These are phyloP conservation scores for Gambusia affinis DNA, from an alignment of 2,113 vertebrate species.

Conservation along the genomic window DNA sequence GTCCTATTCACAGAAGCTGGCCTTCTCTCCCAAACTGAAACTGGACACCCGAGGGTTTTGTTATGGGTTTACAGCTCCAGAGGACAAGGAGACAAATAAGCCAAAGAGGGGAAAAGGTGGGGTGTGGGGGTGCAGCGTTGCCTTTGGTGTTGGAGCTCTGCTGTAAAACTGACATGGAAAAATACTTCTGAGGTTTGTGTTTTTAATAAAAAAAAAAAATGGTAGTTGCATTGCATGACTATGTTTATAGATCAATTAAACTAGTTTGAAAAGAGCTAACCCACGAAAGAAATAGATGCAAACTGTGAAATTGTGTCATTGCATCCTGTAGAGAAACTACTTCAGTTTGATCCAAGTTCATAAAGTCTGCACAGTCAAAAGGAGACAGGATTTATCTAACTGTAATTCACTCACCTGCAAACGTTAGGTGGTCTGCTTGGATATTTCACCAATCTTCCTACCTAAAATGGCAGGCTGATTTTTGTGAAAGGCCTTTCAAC, in stretches of 20 bases:
- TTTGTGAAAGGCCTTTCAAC: no score
- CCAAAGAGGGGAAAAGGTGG: not conserved
- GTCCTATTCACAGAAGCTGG: conserved; percentile 68
- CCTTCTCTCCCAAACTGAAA: conserved; percentile 73
- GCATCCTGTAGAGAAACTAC: conserved; percentile 14
- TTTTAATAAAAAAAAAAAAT: conserved; percentile 4
- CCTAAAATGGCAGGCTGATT: no score
- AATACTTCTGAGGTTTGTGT: conserved; percentile 9
- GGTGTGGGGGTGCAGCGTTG: not conserved
- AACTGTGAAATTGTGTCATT: conserved; percentile 23
- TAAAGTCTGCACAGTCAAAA: no score
- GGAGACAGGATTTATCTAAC: no score
- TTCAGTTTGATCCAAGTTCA: no score
- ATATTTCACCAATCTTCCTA: no score
- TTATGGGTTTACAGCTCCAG: conserved; percentile 69
- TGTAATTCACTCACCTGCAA: no score
- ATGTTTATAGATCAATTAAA: conserved; percentile 30
- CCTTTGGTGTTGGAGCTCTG: conserved; percentile 16
- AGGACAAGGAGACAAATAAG: conserved; percentile 69
- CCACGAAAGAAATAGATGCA: conserved; percentile 30
- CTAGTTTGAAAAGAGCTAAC: conserved; percentile 6
- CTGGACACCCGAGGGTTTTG: conserved; percentile 64
- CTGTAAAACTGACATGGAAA: conserved; percentile 39
- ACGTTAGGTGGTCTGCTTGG: no score
- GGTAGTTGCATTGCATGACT: not conserved